A percentile compares a stretch with the other conserved stretches of the same genome.
These are phyloP conservation scores for Drosophila insularis DNA, from an alignment of 1,140 invertebrate species.

Conservation along the genomic window DNA sequence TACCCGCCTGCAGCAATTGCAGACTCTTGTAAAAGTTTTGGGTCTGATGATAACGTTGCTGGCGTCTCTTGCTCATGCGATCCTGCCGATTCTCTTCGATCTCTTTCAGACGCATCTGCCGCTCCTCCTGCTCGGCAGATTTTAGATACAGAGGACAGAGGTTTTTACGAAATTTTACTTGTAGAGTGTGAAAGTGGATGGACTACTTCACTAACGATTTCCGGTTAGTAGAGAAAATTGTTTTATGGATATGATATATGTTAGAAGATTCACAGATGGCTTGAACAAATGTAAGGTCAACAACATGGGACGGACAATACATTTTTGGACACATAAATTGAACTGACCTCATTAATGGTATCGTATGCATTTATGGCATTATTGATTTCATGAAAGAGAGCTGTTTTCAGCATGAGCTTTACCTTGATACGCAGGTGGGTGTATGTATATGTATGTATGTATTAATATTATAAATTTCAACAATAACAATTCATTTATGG, in stretches of 20 bases:
- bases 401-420: conserved; percentile 78
- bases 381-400: conserved; percentile 77
- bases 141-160: conserved; percentile 43
- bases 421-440: conserved; percentile 49
- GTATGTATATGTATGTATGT: conserved; percentile 7
- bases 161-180: conserved; percentile 28
- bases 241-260: background rate
- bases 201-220: conserved; percentile 34
- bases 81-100: conserved; percentile 87
- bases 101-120: conserved; percentile 86
- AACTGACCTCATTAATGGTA: conserved; percentile 76
- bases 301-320: background rate
- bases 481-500: background rate
- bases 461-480: conserved; percentile 24
- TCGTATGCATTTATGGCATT: conserved; percentile 75
- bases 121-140: conserved; percentile 85
- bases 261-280: conserved; percentile 17
- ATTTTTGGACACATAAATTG: conserved; percentile 41
- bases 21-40: conserved; percentile 90
- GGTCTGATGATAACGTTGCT: conserved; percentile 87
- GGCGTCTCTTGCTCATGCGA: conserved; percentile 86
- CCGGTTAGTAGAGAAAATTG: background rate
- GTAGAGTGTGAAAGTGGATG: background rate
- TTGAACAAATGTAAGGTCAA: conserved; percentile 3
- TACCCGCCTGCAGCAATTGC: conserved; percentile 89